phyloP scores from a whole-genome alignment of 1,140 invertebrate genomes.

The Drosophila lacertosa region DNA sequence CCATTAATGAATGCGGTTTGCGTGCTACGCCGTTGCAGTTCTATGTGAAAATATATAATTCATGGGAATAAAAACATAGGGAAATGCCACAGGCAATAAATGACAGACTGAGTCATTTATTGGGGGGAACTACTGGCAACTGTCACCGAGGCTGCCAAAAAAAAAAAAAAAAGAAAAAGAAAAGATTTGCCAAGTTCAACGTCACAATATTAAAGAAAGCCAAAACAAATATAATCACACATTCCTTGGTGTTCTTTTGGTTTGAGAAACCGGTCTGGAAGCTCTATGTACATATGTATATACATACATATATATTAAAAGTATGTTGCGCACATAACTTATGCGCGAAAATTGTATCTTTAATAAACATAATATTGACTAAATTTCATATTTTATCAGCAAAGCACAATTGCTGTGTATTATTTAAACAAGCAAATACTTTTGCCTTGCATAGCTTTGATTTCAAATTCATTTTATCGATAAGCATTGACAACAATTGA shows the following conservation, averaged over 20 bases:
- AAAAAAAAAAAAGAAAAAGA: neutral
- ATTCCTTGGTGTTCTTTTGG: neutral
- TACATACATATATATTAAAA: neutral
- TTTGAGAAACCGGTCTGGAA: conserved; percentile 34
- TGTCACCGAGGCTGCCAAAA: conserved; percentile 12
- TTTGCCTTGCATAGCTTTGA: neutral
- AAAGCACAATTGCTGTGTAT: neutral
- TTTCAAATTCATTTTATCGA: neutral
- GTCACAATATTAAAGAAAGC: conserved; percentile 20
- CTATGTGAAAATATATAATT: conserved; percentile 39
- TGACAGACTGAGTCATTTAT: conserved; percentile 17
- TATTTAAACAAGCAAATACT: neutral
- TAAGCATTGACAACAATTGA: neutral
- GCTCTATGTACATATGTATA: conserved; percentile 5
- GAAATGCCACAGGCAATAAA: conserved; percentile 42
- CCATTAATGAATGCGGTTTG: conserved; percentile 26
- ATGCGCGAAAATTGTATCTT: neutral
- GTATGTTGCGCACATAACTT: neutral
- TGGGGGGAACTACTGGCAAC: neutral
- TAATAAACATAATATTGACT: neutral
- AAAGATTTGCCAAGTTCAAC: conserved; percentile 18
- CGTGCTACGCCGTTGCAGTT: conserved; percentile 12
- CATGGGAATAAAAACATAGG: conserved; percentile 51
- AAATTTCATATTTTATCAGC: neutral
- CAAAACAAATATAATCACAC: conserved; percentile 3